Conservation (phyloP, 2,797 vertebrate genomes). For the Ficedula albicollis region DNA sequence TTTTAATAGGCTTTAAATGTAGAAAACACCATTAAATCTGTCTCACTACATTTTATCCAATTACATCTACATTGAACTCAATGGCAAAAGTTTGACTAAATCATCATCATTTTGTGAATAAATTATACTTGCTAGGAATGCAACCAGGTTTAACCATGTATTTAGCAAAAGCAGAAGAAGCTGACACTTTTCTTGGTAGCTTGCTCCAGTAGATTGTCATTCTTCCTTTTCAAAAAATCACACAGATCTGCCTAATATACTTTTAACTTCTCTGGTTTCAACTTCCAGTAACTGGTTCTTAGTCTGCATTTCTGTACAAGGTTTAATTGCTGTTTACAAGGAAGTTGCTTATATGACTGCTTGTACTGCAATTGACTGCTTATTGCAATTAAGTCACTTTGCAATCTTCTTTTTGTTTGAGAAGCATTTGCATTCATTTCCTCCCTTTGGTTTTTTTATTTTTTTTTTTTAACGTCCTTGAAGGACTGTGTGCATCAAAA, state of each 20-base stretch:
- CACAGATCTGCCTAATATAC: neutral
- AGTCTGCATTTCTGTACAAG: neutral
- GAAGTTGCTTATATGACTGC: neutral
- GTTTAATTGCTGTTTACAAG: neutral
- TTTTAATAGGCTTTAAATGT: neutral
- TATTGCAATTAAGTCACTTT: neutral
- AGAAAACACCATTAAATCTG: neutral
- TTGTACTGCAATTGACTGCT: neutral
- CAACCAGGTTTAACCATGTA: neutral
- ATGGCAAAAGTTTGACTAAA: neutral
- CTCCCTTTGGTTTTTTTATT: neutral
- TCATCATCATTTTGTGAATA: neutral
- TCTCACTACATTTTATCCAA: neutral
- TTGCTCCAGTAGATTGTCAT: neutral
- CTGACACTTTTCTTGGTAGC: neutral
- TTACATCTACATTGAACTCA: neutral
- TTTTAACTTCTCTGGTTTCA: neutral
- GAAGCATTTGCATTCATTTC: neutral
- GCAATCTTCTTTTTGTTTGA: neutral
- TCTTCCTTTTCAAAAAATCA: neutral
- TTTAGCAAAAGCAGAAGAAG: neutral
- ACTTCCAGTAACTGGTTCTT: neutral
- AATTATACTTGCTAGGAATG: neutral
- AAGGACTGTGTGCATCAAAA: neutral
- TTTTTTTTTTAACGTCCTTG: neutral